These are phyloP conservation scores for Gymnopithys bicolor DNA, from an alignment of 2,797 vertebrate genomes.

Conservation along the genomic window DNA sequence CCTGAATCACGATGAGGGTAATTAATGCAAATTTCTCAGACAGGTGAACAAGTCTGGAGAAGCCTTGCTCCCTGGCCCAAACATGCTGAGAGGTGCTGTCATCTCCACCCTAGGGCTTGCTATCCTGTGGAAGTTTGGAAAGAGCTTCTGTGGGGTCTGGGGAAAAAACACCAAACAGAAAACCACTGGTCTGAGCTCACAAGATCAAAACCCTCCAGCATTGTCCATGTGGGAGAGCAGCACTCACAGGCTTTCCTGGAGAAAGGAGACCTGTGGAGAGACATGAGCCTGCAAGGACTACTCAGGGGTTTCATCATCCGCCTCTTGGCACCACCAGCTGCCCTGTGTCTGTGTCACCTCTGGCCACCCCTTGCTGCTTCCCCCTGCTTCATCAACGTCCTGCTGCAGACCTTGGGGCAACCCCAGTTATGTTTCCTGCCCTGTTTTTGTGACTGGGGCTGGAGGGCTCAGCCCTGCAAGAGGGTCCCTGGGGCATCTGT, in stretches of 20 bases:
- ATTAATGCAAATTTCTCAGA: neutral
- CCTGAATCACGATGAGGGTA: neutral
- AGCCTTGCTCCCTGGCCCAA: neutral
- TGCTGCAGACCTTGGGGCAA: neutral
- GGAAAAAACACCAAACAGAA: neutral
- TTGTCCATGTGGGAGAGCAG: neutral
- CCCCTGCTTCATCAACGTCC: neutral
- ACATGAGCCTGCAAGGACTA: neutral
- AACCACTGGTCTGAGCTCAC: neutral
- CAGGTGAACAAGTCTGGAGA: constrained; percentile 6
- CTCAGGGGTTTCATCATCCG: neutral
- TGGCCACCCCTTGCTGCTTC: neutral
- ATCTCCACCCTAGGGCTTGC: neutral
- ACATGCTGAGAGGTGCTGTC: accelerated
- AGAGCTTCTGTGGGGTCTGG: neutral
- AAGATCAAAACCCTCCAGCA: neutral
- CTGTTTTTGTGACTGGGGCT: neutral
- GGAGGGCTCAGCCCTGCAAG: neutral
- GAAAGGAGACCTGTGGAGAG: neutral
- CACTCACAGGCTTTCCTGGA: neutral
- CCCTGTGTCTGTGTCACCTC: neutral
- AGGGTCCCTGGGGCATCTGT: neutral
- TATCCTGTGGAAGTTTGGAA: neutral
- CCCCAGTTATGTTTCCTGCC: neutral
- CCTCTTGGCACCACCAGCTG: neutral